phyloP scores from a whole-genome alignment of 2,113 vertebrate species.

The Hippocampus zosterae region DNA sequence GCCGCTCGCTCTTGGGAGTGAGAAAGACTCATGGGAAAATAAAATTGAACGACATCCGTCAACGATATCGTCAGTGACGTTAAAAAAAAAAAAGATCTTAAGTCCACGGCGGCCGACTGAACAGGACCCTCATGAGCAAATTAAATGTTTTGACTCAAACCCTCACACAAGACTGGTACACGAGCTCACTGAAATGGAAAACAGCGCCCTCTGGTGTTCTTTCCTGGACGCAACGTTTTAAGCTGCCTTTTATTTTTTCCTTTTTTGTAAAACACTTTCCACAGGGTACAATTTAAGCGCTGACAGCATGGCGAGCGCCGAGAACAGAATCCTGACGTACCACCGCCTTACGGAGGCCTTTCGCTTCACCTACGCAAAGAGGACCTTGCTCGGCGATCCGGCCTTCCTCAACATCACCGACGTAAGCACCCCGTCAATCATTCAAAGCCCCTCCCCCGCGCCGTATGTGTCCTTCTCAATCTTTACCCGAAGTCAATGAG shows the following conservation, averaged over 20 bases:
- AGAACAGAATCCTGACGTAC: slow-evolving; percentile 81
- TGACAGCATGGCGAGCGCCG: slow-evolving; percentile 68
- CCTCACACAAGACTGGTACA: no score
- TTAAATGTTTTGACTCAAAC: no score
- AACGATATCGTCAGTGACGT: no score
- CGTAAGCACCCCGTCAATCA: slow-evolving; percentile 62
- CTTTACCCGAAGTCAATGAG: neutral
- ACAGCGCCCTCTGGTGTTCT: no score
- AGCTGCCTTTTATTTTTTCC: no score
- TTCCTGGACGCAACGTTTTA: no score
- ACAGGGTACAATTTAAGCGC: slow-evolving; percentile 83
- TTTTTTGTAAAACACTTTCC: neutral
- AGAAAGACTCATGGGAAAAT: slow-evolving; percentile 10
- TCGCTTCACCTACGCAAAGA: slow-evolving; percentile 90
- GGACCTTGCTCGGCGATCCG: slow-evolving; percentile 84
- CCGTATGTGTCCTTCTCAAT: neutral
- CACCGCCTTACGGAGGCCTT: slow-evolving; percentile 91
- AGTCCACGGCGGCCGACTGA: no score
- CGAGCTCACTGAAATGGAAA: no score
- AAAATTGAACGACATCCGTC: no score
- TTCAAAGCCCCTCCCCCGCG: neutral
- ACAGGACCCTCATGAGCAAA: no score
- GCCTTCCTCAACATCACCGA: slow-evolving; percentile 76
- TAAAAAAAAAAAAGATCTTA: no score
- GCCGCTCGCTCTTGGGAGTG: neutral